These are phyloP conservation scores for Brenthis daphne DNA, from an alignment of 2,888 invertebrate genomes.

Conservation along the genomic window DNA sequence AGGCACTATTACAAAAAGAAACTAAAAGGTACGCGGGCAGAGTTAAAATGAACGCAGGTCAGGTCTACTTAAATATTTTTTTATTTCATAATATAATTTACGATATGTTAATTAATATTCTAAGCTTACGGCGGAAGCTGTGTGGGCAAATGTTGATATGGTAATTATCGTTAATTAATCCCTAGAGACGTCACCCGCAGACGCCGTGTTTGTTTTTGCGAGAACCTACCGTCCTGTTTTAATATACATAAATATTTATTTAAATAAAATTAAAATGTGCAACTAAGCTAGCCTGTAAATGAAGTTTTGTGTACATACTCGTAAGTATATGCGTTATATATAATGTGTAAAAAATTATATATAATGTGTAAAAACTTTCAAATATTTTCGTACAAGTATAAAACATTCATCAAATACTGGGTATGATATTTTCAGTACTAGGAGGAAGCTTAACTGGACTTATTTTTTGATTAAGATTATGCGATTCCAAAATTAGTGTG, in stretches of 20 bases:
- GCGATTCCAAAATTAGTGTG: too few relatives aligned
- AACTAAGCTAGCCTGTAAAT: neutral
- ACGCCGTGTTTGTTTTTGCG: conserved; percentile 18
- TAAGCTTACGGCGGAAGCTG: conserved; percentile 11
- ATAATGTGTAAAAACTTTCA: neutral
- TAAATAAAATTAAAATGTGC: neutral
- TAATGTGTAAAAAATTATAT: neutral
- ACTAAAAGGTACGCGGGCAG: too few relatives aligned
- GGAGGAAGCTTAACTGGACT: too few relatives aligned
- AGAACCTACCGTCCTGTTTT: conserved; percentile 4
- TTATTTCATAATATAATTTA: neutral
- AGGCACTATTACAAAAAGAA: too few relatives aligned
- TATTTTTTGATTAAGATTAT: too few relatives aligned
- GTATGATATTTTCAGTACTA: too few relatives aligned
- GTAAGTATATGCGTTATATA: neutral
- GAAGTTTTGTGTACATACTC: neutral
- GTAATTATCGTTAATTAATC: conserved; percentile 31
- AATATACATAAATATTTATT: conserved; percentile 11
- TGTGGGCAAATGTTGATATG: conserved; percentile 23
- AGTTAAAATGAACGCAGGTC: too few relatives aligned
- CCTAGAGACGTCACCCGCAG: conserved; percentile 26
- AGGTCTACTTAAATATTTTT: too few relatives aligned
- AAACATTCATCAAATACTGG: too few relatives aligned
- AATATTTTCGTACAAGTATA: too few relatives aligned
- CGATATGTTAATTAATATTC: conserved; percentile 4